Conservation (phyloP, 1,140 invertebrate species). For the Ladona fulva region DNA sequence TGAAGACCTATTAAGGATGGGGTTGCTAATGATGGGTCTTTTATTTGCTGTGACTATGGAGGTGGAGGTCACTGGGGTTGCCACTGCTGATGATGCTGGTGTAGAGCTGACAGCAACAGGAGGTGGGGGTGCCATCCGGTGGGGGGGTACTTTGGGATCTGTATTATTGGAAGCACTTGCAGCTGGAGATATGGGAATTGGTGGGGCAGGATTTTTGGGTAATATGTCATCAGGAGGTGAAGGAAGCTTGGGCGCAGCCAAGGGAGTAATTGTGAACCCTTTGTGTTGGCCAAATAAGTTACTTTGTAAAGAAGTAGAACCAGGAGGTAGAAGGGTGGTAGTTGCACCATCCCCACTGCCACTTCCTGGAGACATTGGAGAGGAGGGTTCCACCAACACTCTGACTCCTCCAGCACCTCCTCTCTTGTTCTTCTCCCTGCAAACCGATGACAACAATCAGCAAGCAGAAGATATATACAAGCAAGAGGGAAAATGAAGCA, state of each 20-base stretch:
- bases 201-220: constrained; percentile 41
- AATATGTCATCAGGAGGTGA: constrained; percentile 35
- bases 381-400: background rate
- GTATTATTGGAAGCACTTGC: constrained; percentile 18
- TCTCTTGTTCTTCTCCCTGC: background rate
- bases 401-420: background rate
- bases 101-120: constrained; percentile 33
- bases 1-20: constrained; percentile 67
- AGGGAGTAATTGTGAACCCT: constrained; percentile 65
- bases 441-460: background rate
- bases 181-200: constrained; percentile 29
- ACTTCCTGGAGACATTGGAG: background rate
- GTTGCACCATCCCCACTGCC: constrained; percentile 19
- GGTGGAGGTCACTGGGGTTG: constrained; percentile 22
- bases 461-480: background rate
- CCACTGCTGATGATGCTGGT: constrained; percentile 32
- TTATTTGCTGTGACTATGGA: constrained; percentile 36
- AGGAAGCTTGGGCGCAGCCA: constrained; percentile 41
- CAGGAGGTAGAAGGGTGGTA: constrained; percentile 39
- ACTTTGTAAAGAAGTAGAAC: constrained; percentile 43
- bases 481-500: background rate
- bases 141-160: constrained; percentile 26
- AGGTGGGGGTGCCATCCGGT: constrained; percentile 32
- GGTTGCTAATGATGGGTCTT: constrained; percentile 66
- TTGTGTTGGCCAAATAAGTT: constrained; percentile 76